Conservation (phyloP, 1,140 invertebrate species). For the Diorhabda sublineata region DNA sequence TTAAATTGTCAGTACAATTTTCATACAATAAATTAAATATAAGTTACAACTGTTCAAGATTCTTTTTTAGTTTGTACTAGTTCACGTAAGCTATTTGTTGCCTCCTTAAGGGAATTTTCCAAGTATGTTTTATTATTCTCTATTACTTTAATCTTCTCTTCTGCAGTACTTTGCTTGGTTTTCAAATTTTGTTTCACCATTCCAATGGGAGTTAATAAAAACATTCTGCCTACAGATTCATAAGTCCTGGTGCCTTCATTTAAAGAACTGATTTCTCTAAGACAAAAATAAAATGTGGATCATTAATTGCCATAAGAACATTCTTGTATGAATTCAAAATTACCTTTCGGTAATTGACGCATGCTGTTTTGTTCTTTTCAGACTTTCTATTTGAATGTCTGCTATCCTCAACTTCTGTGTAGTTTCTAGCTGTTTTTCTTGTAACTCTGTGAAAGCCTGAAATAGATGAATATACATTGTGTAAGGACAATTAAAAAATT, state of each 20-base stretch:
- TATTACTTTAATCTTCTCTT: conserved; percentile 69
- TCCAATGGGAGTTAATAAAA: conserved; percentile 65
- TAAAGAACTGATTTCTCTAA: conserved; percentile 43
- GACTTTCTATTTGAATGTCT: conserved; percentile 71
- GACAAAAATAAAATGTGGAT: conserved; percentile 11
- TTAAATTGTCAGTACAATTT: too few species aligned
- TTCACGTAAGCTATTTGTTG: conserved; percentile 79
- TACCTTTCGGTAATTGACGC: conserved; percentile 66
- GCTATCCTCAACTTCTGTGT: conserved; percentile 74
- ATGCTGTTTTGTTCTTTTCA: conserved; percentile 65
- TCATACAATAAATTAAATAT: too few species aligned
- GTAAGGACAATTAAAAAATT: conserved; percentile 13
- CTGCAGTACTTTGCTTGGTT: conserved; percentile 56
- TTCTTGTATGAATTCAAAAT: background rate
- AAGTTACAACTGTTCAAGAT: background rate
- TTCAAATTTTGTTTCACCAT: conserved; percentile 63
- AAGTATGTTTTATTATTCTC: conserved; percentile 73
- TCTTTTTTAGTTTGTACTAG: conserved; percentile 70
- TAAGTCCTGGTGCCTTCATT: conserved; percentile 50
- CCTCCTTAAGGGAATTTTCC: conserved; percentile 75
- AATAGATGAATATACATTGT: conserved; percentile 19
- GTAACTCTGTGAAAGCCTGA: conserved; percentile 77
- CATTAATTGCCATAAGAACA: too few species aligned
- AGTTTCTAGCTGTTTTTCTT: conserved; percentile 78
- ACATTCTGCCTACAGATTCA: conserved; percentile 80